These are phyloP conservation scores for Gulo gulo DNA, from an alignment of 2,113 vertebrate species.

Conservation along the genomic window DNA sequence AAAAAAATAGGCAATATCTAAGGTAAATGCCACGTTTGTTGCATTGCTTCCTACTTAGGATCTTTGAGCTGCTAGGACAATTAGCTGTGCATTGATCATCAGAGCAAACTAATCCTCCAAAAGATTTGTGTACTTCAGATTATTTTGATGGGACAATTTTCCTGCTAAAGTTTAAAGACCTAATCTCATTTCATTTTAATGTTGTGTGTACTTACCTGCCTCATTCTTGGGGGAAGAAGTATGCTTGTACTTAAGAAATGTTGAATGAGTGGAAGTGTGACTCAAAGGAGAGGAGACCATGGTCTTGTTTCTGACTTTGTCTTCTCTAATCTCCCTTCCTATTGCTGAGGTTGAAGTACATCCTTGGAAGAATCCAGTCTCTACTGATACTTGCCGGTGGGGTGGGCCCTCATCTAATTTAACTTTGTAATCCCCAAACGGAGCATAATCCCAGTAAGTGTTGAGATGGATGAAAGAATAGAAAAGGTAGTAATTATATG, in stretches of 20 bases:
- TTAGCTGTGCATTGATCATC: neutral
- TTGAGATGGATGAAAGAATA: neutral
- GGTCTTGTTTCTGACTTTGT: neutral
- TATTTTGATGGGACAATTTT: neutral
- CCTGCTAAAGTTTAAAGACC: neutral
- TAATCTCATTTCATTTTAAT: neutral
- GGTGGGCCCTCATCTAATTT: neutral
- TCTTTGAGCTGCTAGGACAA: neutral
- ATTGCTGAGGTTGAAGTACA: neutral
- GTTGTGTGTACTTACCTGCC: neutral
- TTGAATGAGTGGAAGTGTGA: neutral
- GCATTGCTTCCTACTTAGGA: neutral
- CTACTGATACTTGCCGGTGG: neutral
- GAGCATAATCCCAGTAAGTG: neutral
- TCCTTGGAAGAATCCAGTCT: neutral
- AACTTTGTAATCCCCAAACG: neutral
- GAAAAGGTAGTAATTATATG: neutral
- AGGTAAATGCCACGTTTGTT: neutral
- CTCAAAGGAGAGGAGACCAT: neutral
- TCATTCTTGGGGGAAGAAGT: neutral
- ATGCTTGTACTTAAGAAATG: neutral
- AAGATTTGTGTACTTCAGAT: neutral
- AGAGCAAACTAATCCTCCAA: neutral
- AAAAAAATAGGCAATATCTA: neutral
- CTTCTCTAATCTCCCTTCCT: neutral